phyloP scores from a whole-genome alignment of 2,797 vertebrate species.

The Octomys mimax region DNA sequence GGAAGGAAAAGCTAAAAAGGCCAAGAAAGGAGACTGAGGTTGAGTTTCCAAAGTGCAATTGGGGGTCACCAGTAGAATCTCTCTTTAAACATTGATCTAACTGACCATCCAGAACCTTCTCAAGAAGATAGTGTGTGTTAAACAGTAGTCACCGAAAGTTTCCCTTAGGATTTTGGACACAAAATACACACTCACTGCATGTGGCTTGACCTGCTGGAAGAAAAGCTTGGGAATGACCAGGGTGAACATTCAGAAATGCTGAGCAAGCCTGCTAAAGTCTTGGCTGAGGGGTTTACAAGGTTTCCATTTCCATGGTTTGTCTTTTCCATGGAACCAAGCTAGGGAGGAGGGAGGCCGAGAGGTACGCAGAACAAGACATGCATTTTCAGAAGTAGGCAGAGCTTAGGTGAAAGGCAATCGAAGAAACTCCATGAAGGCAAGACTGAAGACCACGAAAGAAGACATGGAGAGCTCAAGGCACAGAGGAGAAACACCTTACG shows the following conservation, averaged over 20 bases:
- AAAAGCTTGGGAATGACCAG: constrained; percentile 48
- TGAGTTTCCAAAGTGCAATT: not conserved
- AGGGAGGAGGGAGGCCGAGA: not conserved
- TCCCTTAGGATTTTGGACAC: constrained; percentile 60
- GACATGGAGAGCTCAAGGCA: not conserved
- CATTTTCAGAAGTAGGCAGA: constrained; percentile 72
- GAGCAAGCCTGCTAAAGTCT: not conserved
- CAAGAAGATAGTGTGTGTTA: constrained; percentile 3
- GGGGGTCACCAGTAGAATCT: not conserved
- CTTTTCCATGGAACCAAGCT: constrained; percentile 47
- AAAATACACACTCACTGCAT: constrained; percentile 36
- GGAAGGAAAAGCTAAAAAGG: constrained; percentile 40
- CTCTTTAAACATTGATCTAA: not conserved
- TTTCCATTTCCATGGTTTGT: constrained; percentile 50
- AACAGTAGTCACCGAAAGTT: constrained; percentile 19
- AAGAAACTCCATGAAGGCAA: constrained; percentile 27
- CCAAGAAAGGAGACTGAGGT: not conserved
- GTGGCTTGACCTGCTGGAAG: constrained; percentile 41
- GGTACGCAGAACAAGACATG: constrained; percentile 40
- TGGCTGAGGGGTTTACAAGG: not conserved
- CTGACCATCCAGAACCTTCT: constrained; percentile 56
- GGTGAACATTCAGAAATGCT: constrained; percentile 13
- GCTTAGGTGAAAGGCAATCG: constrained; percentile 54
- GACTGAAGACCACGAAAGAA: not conserved
- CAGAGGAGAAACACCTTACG: not conserved